Evolutionary conservation across 2,113 vertebrate genomes (phyloP).

Genomic region (Gavialis gangeticus): DNA sequence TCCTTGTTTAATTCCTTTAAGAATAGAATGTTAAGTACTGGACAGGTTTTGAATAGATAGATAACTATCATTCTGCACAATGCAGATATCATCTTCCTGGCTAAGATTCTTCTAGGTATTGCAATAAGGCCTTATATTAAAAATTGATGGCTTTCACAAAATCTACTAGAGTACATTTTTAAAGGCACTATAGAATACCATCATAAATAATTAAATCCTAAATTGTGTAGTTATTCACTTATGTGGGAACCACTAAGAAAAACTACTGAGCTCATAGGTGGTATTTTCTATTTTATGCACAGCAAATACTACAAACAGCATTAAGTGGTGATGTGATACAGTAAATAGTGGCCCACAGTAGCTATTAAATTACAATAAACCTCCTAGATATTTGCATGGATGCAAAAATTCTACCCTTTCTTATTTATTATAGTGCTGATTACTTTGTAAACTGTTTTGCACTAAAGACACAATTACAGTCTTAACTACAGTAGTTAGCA

Average conservation of each 20-base stretch:
- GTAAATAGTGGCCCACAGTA: neutral
- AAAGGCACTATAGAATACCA: neutral
- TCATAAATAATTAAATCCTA: neutral
- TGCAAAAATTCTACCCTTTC: neutral
- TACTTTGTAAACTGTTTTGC: neutral
- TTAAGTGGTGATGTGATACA: neutral
- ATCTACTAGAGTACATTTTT: neutral
- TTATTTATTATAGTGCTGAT: neutral
- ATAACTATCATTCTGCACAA: neutral
- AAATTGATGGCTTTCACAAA: neutral
- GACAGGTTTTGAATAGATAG: neutral
- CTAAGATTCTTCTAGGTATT: neutral
- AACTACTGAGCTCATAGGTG: neutral
- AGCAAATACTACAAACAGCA: neutral
- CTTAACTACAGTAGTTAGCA: neutral
- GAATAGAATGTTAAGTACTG: neutral
- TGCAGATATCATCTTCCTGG: neutral
- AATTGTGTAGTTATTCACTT: neutral
- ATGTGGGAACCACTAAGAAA: neutral
- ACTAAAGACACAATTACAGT: neutral
- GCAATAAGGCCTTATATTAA: neutral
- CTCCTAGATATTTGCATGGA: neutral
- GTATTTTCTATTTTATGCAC: neutral
- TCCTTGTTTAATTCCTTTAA: neutral
- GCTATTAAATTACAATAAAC: neutral